phyloP scores from a whole-genome alignment of 2,113 vertebrate genomes.

The Diadophis punctatus region DNA sequence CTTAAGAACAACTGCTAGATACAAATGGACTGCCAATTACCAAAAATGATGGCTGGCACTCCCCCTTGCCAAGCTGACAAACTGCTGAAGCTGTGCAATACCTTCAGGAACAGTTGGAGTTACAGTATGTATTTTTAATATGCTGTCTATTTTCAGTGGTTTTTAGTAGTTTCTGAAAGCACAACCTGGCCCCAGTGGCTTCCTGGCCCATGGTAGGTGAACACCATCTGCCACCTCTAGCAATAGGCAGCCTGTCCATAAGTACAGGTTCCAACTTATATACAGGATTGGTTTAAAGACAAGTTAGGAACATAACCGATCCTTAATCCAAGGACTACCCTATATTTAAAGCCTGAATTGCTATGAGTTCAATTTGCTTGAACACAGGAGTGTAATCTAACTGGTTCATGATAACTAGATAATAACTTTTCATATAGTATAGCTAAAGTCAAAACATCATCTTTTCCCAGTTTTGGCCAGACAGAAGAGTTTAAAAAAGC shows the following conservation, averaged over 20 bases:
- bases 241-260: background rate
- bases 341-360: background rate
- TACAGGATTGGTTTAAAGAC: background rate
- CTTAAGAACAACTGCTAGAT: background rate
- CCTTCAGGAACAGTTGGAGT: background rate
- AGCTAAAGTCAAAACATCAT: background rate
- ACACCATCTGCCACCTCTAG: background rate
- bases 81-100: background rate
- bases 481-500: background rate
- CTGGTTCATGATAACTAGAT: background rate
- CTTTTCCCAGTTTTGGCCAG: background rate
- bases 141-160: background rate
- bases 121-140: no score
- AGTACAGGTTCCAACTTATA: background rate
- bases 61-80: background rate
- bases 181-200: background rate
- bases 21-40: background rate
- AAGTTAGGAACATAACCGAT: background rate
- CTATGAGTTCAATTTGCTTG: background rate
- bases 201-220: no score
- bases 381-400: background rate
- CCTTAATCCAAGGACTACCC: background rate
- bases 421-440: background rate
- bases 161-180: background rate
- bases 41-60: background rate